phyloP scores from a whole-genome alignment of 2,888 invertebrate genomes.

The Oxyteleia sp. region DNA sequence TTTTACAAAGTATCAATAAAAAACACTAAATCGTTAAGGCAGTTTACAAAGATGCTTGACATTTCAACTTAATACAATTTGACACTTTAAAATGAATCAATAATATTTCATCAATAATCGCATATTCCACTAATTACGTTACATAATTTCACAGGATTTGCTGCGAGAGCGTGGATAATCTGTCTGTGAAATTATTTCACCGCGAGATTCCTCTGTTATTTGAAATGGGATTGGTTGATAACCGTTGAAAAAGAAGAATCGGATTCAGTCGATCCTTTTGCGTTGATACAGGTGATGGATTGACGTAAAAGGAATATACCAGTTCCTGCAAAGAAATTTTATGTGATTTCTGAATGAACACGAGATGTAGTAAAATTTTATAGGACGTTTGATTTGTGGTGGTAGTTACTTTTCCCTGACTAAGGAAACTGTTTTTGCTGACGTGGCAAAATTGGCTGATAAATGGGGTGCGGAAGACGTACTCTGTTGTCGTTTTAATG shows the following conservation, averaged over 20 bases:
- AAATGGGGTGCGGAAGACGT: conserved; percentile 8
- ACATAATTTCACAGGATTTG: conserved; percentile 18
- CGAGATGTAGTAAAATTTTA: conserved; percentile 21
- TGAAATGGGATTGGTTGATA: conserved; percentile 3
- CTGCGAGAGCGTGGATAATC: background rate
- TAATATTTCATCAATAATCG: too few relatives aligned
- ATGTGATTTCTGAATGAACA: conserved; percentile 2
- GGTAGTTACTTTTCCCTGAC: background rate
- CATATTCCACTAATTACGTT: background rate
- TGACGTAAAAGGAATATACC: conserved; percentile 7
- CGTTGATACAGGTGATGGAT: conserved; percentile 2
- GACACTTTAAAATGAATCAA: too few relatives aligned
- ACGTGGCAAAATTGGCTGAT: conserved; percentile 2
- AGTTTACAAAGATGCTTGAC: too few relatives aligned
- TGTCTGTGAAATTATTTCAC: conserved; percentile 6
- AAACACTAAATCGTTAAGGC: too few relatives aligned
- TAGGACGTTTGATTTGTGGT: conserved; percentile 13
- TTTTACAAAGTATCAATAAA: too few relatives aligned
- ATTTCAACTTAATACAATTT: too few relatives aligned
- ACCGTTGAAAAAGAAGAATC: conserved; percentile 9
- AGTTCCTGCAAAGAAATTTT: conserved; percentile 8
- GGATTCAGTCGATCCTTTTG: background rate
- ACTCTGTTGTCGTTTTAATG: background rate
- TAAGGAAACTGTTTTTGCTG: conserved; percentile 21
- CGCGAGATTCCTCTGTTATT: conserved; percentile 4